Percentiles rank a stretch among this genome's conserved stretches.
phyloP scores from a whole-genome alignment of 2,888 invertebrate genomes.

The Scelioninae gen. 1 region DNA sequence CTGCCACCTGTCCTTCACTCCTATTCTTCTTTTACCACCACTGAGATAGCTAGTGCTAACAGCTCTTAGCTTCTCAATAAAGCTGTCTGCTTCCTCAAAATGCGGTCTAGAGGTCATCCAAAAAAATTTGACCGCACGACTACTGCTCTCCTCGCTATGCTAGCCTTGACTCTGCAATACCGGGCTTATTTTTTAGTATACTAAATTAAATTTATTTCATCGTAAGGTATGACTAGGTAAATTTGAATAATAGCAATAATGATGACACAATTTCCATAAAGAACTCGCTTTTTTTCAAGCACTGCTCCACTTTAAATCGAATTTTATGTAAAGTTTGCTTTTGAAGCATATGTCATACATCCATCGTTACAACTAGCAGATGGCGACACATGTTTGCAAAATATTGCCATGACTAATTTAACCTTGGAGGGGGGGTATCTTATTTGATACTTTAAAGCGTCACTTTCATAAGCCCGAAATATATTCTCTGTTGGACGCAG shows the following conservation, averaged over 20 bases:
- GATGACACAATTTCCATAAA: not conserved
- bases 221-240: not conserved
- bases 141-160: no score
- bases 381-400: constrained; percentile 53
- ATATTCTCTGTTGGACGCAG: not conserved
- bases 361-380: constrained; percentile 20
- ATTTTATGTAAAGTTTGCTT: constrained; percentile 26
- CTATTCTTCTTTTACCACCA: no score
- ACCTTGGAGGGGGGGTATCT: constrained; percentile 40
- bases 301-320: constrained; percentile 7
- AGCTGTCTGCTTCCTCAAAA: no score
- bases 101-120: no score
- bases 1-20: no score
- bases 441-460: constrained; percentile 20
- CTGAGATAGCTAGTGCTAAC: no score
- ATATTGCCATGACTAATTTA: constrained; percentile 37
- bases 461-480: constrained; percentile 34
- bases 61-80: no score
- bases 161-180: no score
- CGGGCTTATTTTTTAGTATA: no score
- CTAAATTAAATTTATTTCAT: no score
- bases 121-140: no score
- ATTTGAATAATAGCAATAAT: not conserved
- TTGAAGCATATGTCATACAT: constrained; percentile 39
- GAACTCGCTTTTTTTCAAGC: not conserved